phyloP scores from a whole-genome alignment of 2,113 vertebrate species.

The cat (Felis catus) region DNA sequence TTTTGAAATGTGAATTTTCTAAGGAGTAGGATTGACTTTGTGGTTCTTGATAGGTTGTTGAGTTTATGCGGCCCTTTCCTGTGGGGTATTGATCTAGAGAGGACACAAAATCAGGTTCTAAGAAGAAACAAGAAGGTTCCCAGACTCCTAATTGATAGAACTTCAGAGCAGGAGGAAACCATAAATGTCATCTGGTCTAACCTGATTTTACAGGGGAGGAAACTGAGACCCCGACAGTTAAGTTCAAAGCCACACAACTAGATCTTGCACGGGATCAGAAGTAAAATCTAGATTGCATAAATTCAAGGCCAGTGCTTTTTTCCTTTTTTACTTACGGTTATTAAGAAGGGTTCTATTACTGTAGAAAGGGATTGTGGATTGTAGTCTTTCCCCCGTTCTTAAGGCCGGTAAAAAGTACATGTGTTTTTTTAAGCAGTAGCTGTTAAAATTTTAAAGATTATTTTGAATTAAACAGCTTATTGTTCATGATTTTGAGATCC shows the following conservation, averaged over 20 bases:
- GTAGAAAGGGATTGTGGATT: background rate
- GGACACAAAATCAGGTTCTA: background rate
- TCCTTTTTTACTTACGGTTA: background rate
- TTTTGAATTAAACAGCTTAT: background rate
- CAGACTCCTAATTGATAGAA: background rate
- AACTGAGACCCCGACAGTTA: background rate
- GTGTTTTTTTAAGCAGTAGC: background rate
- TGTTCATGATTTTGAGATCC: slow-evolving; percentile 15
- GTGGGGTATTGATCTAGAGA: background rate
- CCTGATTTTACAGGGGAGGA: background rate
- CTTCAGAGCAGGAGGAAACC: background rate
- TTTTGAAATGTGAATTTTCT: background rate
- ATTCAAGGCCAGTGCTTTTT: background rate
- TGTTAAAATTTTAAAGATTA: background rate
- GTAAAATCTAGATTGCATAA: background rate
- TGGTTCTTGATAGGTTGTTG: background rate
- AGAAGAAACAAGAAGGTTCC: background rate
- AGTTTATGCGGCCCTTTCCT: background rate
- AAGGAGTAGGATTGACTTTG: background rate
- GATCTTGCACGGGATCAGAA: background rate
- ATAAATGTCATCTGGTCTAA: background rate
- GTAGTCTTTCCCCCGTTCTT: background rate
- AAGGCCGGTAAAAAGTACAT: background rate
- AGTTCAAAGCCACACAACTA: background rate
- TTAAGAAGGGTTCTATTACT: background rate